Conservation (phyloP, 2,797 vertebrate species). For the Ctenopoma kingsleyae region DNA sequence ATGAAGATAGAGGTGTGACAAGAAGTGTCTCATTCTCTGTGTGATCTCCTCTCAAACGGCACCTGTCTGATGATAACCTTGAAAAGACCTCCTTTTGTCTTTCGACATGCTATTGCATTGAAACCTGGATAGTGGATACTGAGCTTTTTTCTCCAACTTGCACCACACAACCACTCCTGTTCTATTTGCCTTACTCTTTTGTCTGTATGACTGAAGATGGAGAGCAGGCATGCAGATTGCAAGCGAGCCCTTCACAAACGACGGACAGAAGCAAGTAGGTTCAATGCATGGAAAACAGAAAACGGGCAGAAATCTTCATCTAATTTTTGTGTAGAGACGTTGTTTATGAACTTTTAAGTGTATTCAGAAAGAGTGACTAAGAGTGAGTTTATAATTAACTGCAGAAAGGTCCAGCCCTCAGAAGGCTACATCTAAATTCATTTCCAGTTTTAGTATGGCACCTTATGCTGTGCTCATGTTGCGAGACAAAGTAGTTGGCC, state of each 20-base stretch:
- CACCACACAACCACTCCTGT: not conserved
- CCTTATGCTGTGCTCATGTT: too few relatives aligned
- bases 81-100: conserved; percentile 55
- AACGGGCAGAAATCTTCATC: not conserved
- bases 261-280: conserved; percentile 14
- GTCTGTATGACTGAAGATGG: conserved; percentile 28
- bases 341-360: conserved; percentile 53
- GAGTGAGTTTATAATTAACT: conserved; percentile 6
- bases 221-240: conserved; percentile 15
- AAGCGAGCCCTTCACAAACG: conserved; percentile 33
- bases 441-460: not conserved
- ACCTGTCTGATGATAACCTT: conserved; percentile 64
- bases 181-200: conserved; percentile 1
- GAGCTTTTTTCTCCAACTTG: conserved; percentile 4
- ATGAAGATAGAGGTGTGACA: conserved; percentile 38
- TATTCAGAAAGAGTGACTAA: not conserved
- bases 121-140: conserved; percentile 18
- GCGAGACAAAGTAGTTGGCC: too few relatives aligned
- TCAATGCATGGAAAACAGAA: conserved; percentile 1
- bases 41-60: conserved; percentile 51
- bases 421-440: conserved; percentile 13
- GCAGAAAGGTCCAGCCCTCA: conserved; percentile 27
- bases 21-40: conserved; percentile 37
- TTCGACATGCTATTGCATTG: conserved; percentile 12
- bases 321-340: too few relatives aligned